phyloP scores from a whole-genome alignment of 1,140 invertebrate species.

The Stenopsyche tienmushanensis region DNA sequence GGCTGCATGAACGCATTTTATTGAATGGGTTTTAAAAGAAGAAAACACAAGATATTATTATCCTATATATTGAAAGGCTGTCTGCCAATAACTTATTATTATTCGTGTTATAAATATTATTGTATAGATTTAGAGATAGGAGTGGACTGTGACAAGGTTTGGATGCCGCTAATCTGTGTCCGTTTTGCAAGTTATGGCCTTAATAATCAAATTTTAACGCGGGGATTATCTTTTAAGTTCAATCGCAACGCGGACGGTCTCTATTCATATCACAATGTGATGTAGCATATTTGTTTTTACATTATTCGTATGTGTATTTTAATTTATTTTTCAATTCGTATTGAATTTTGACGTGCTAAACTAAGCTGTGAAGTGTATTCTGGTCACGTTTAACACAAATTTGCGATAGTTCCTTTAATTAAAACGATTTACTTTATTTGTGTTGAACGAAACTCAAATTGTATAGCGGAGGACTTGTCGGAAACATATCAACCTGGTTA shows the following conservation, averaged over 20 bases:
- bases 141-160: neutral
- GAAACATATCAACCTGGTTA: no score
- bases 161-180: neutral
- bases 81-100: constrained; percentile 9
- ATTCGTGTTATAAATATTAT: constrained; percentile 1
- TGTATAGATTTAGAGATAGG: constrained; percentile 7
- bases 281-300: neutral
- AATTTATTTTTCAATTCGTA: neutral
- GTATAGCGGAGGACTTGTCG: no score
- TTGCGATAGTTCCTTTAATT: constrained; percentile 11
- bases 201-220: constrained; percentile 10
- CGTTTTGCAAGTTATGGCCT: constrained; percentile 2
- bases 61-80: neutral
- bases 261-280: constrained; percentile 7
- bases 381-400: no score
- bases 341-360: no score
- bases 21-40: neutral
- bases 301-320: neutral
- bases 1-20: neutral
- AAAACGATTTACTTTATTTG: no score
- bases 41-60: neutral
- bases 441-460: no score
- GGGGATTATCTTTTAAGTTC: constrained; percentile 8
- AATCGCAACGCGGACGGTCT: neutral
- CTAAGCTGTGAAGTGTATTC: constrained; percentile 1